These are phyloP conservation scores for Akabosia matsudoensis DNA, from an alignment of 1,140 invertebrate genomes.

Conservation along the genomic window DNA sequence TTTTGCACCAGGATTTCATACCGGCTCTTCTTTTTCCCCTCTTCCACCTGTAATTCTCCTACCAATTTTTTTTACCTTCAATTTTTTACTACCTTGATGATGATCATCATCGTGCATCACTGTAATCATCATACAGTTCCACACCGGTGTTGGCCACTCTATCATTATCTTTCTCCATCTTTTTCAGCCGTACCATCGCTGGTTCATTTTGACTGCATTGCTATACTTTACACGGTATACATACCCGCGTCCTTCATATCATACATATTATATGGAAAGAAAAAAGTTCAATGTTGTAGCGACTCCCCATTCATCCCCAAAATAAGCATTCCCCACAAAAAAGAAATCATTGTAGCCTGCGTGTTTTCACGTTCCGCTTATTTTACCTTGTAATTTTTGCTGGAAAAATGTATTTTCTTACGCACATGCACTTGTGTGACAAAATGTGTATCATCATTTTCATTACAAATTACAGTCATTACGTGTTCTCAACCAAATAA, in stretches of 20 bases:
- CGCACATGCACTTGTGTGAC: background rate
- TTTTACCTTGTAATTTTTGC: background rate
- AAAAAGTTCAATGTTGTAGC: no score
- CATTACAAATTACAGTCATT: background rate
- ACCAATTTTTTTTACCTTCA: no score
- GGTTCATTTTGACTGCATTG: background rate
- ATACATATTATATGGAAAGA: no score
- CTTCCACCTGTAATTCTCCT: constrained; percentile 6
- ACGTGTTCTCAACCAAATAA: background rate
- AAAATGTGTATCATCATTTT: constrained; percentile 6
- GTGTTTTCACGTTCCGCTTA: background rate
- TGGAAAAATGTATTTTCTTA: background rate
- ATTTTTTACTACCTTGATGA: background rate
- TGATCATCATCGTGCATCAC: background rate
- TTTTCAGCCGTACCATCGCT: background rate
- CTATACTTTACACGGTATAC: no score
- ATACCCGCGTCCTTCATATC: no score
- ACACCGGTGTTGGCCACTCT: background rate
- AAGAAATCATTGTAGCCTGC: no score
- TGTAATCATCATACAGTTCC: background rate
- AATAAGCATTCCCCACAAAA: no score
- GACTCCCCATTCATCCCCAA: no score
- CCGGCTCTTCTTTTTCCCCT: background rate
- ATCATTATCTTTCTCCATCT: background rate
- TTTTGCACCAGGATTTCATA: background rate